A percentile compares a stretch with the other conserved stretches of the same genome.
Conservation (phyloP, 1,140 invertebrate genomes). For the Sarcophaga bullata region DNA sequence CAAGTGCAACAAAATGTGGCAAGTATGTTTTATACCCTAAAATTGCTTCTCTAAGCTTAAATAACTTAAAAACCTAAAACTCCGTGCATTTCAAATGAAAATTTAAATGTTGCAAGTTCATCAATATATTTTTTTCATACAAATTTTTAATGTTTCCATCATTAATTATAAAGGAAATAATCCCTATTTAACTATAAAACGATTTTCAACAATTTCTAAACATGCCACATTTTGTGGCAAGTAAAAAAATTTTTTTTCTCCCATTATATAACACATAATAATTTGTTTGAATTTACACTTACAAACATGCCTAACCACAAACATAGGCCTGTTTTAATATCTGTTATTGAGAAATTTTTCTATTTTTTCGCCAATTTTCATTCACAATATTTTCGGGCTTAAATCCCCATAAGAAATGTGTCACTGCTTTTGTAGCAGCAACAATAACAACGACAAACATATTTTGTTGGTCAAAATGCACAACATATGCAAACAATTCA, state of each 20-base stretch:
- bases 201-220: neutral
- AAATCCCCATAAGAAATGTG: conserved; percentile 13
- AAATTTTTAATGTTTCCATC: too few relatives aligned
- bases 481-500: conserved; percentile 2
- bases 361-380: neutral
- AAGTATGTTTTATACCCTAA: too few relatives aligned
- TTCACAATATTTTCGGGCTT: neutral
- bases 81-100: too few relatives aligned
- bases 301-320: neutral
- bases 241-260: neutral
- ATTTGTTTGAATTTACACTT: conserved; percentile 10
- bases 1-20: too few relatives aligned
- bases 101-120: too few relatives aligned
- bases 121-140: too few relatives aligned
- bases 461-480: neutral
- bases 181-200: conserved; percentile 1
- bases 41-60: too few relatives aligned
- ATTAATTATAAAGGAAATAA: neutral
- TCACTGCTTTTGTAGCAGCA: neutral
- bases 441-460: neutral
- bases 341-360: neutral
- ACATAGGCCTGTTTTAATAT: neutral
- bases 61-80: too few relatives aligned
- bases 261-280: neutral
- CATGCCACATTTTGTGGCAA: conserved; percentile 9